Evolutionary conservation across 2,113 vertebrate genomes (phyloP), one percentile per base, ranked within the genome.

Genomic region (Pipra filicauda): DNA sequence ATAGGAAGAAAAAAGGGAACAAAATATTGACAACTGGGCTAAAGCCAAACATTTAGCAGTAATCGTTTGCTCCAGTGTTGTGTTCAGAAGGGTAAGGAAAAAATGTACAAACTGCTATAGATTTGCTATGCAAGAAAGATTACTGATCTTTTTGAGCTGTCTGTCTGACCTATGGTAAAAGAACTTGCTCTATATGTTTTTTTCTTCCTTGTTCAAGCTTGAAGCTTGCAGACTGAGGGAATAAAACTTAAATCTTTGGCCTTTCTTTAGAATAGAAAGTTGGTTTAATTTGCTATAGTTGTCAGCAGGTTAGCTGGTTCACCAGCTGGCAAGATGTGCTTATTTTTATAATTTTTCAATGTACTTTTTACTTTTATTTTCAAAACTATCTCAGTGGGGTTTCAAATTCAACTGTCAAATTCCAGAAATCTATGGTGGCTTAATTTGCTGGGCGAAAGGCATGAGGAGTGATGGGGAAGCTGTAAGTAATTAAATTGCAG

Each of bases 401-500:
- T 96, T 96, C 80, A 91, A 21, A 84, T 75, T 73, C 61, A 46
- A 27, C 69, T 70, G 70, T 88, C 78, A 91, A 82, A 62, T 41
- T 79, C 43, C 43, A 39, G 46, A 70, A 83, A 79, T 66, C 62
- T 72, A 49, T 83, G 54, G 17, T 84, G 30, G 35, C 91, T 85
- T 76, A 52, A 41, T 93, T 94, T 93, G 30, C 61, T 51, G 59
- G 26, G 55, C 44, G 79, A 67, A 93, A 51, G 31, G 71, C 74
- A 55, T 16, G 31, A 76, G 77, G 67, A 95, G 22, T 66, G 31
- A 30, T 31, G 31, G 75, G 66, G 78, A 94, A 96, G 83, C 77
- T 41, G 28, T n/a, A 72, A 90, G 49, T 83, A 92, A 95, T 97
- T 94, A 95, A 88, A 91, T 77, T 94, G 54, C 67, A 65, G 33